Percentiles rank a stretch among this genome's conserved stretches.
These are phyloP conservation scores for Eulacestoma nigropectus DNA, from an alignment of 2,113 vertebrate genomes.

Conservation along the genomic window DNA sequence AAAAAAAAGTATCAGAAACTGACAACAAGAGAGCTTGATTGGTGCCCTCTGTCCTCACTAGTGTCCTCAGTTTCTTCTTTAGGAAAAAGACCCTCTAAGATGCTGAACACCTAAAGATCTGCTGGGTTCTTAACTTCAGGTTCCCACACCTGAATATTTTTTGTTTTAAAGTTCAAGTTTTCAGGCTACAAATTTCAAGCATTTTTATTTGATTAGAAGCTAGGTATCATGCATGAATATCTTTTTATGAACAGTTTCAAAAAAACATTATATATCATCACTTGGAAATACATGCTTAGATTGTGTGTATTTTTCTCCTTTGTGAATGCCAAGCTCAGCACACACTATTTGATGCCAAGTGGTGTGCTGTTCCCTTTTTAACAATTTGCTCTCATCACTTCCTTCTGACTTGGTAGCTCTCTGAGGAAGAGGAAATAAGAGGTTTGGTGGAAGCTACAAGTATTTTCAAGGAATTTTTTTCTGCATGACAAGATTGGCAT, in stretches of 20 bases:
- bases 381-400: background rate
- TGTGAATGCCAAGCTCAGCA: background rate
- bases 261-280: background rate
- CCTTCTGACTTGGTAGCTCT: background rate
- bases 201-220: constrained; percentile 45
- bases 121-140: background rate
- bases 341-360: background rate
- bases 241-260: constrained; percentile 34
- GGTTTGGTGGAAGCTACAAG: background rate
- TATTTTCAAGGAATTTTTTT: background rate
- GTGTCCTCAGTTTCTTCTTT: background rate
- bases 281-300: background rate
- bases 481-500: background rate
- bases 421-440: background rate
- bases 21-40: background rate
- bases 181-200: constrained; percentile 26
- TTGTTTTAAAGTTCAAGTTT: background rate
- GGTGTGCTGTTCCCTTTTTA: background rate
- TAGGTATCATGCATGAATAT: background rate
- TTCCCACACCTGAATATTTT: background rate
- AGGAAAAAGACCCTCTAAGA: background rate
- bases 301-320: background rate
- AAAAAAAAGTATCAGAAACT: background rate
- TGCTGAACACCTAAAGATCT: background rate
- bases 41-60: background rate